A percentile compares a stretch with the other conserved stretches of the same genome.
phyloP scores from a whole-genome alignment of 2,797 vertebrate species.

The Bovichtus diacanthus region DNA sequence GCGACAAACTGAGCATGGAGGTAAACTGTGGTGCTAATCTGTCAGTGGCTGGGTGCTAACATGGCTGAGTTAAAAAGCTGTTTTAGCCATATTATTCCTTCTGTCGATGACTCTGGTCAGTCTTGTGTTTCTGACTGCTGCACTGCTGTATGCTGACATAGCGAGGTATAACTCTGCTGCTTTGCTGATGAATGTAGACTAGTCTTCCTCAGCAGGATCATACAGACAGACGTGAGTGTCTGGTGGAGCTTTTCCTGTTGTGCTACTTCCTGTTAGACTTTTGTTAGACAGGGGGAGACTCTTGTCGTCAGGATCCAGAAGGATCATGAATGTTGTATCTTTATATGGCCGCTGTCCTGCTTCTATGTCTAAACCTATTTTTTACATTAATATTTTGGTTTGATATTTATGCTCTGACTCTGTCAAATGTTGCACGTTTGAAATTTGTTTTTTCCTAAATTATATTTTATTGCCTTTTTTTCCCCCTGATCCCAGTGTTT shows the following conservation, averaged over 20 bases:
- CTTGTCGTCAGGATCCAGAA: constrained; percentile 73
- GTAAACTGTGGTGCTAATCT: constrained; percentile 81
- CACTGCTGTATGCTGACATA: constrained; percentile 77
- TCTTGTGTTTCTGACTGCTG: constrained; percentile 71
- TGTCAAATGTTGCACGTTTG: constrained; percentile 75
- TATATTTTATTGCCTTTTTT: constrained; percentile 62
- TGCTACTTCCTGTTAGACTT: constrained; percentile 47
- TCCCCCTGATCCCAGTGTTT: constrained; percentile 56
- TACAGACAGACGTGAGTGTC: constrained; percentile 61
- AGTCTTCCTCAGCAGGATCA: constrained; percentile 84
- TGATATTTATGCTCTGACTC: constrained; percentile 79
- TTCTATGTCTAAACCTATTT: constrained; percentile 68
- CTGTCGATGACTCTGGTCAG: constrained; percentile 70
- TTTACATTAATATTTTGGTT: constrained; percentile 61
- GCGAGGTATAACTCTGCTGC: constrained; percentile 83
- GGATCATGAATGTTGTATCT: constrained; percentile 73
- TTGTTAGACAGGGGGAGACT: constrained; percentile 53
- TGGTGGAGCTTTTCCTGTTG: constrained; percentile 58
- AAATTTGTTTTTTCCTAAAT: constrained; percentile 63
- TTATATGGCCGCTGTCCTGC: constrained; percentile 68
- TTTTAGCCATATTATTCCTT: constrained; percentile 81
- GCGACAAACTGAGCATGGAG: constrained; percentile 78
- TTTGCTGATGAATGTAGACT: constrained; percentile 86
- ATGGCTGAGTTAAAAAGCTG: constrained; percentile 74
- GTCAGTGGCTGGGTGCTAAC: constrained; percentile 81